A percentile compares a stretch with the other conserved stretches of the same genome.
Evolutionary conservation across 1,140 invertebrate genomes (phyloP).

Genomic region (Ylistrum balloti): DNA sequence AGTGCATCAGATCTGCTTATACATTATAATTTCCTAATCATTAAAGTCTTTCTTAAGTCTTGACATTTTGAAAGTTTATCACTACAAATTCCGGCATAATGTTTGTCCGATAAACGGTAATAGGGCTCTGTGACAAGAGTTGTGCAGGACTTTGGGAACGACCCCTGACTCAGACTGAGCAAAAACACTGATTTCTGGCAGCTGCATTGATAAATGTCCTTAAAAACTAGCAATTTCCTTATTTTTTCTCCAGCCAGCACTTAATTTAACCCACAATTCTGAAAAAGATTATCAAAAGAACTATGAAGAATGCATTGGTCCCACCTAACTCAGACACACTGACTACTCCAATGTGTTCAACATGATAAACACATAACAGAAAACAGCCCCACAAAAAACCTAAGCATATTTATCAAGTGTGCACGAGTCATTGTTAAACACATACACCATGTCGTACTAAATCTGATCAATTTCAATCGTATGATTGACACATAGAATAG

Average conservation of each 20-base stretch:
- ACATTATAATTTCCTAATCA: background rate
- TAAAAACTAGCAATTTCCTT: constrained; percentile 16
- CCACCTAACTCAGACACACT: background rate
- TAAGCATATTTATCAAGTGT: background rate
- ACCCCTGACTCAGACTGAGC: background rate
- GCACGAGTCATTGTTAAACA: constrained; percentile 26
- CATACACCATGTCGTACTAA: background rate
- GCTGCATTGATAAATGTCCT: constrained; percentile 23
- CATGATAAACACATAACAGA: background rate
- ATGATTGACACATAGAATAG: constrained; percentile 20
- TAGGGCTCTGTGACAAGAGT: background rate
- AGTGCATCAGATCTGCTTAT: background rate
- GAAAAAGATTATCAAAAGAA: background rate
- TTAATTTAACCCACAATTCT: background rate
- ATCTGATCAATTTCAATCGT: background rate
- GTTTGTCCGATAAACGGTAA: background rate
- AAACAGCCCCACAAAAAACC: background rate
- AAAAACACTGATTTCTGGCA: background rate
- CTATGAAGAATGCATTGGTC: background rate
- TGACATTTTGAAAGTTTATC: background rate
- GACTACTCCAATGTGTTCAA: constrained; percentile 5
- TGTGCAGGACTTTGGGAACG: background rate
- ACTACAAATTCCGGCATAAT: constrained; percentile 16
- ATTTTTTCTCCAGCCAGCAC: background rate
- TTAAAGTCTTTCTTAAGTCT: background rate